phyloP scores from a whole-genome alignment of 2,113 vertebrate species.

The Eudyptes chrysolophus region DNA sequence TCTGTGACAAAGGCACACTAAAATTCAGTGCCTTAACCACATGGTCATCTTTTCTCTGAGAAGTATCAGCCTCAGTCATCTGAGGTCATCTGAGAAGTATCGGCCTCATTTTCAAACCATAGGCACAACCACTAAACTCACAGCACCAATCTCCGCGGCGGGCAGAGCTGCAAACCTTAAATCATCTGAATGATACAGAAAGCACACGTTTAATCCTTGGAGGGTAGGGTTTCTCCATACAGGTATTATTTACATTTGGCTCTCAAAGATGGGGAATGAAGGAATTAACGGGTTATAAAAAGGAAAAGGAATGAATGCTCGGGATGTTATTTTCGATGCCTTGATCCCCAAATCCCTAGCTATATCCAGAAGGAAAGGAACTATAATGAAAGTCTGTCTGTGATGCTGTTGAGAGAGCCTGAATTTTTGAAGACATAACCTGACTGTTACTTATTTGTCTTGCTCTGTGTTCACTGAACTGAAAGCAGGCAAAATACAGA shows the following conservation, averaged over 20 bases:
- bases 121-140: neutral
- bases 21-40: neutral
- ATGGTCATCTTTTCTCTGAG: neutral
- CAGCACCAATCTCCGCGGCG: accelerated
- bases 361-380: neutral
- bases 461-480: neutral
- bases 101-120: neutral
- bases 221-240: neutral
- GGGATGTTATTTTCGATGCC: neutral
- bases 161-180: neutral
- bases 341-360: neutral
- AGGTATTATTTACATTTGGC: neutral
- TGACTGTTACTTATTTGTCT: neutral
- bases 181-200: neutral
- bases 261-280: neutral
- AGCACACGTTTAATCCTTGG: neutral
- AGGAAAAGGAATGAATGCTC: neutral
- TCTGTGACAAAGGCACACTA: neutral
- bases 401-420: neutral
- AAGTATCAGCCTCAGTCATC: neutral
- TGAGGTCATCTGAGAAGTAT: neutral
- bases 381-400: neutral
- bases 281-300: neutral
- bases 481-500: neutral
- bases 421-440: neutral